phyloP scores from a whole-genome alignment of 2,797 vertebrate genomes.

The Lemur catta region DNA sequence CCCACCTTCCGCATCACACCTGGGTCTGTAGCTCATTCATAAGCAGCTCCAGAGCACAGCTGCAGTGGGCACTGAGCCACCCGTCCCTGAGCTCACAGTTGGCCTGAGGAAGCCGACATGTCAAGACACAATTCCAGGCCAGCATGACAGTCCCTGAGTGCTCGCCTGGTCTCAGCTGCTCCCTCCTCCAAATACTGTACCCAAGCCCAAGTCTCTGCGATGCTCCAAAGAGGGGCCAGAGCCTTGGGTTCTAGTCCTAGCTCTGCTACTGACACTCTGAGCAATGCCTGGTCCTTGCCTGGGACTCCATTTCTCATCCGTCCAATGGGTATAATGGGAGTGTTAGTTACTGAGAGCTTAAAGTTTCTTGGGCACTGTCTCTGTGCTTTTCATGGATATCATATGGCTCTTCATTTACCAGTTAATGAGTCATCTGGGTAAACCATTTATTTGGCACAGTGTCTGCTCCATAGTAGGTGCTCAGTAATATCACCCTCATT shows the following conservation, averaged over 20 bases:
- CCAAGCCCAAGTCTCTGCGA: background rate
- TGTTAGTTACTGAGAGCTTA: background rate
- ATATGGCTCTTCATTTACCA: background rate
- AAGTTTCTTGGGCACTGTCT: background rate
- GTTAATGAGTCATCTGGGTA: background rate
- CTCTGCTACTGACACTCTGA: background rate
- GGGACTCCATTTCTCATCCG: background rate
- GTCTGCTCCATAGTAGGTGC: background rate
- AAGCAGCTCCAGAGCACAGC: background rate
- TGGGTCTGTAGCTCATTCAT: background rate
- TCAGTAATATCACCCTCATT: background rate
- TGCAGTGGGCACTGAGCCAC: fast-evolving
- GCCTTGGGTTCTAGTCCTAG: background rate
- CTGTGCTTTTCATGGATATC: background rate
- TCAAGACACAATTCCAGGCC: background rate
- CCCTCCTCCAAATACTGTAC: background rate
- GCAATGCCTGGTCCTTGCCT: background rate
- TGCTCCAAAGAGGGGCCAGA: background rate
- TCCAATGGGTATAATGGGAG: background rate
- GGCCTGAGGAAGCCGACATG: background rate
- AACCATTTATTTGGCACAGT: background rate
- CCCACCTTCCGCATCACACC: background rate
- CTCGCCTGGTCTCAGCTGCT: background rate
- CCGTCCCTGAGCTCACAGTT: background rate
- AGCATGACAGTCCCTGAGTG: background rate